Base-by-base conservation (phyloP, 2,113 vertebrate species). In the Parus major region DNA sequence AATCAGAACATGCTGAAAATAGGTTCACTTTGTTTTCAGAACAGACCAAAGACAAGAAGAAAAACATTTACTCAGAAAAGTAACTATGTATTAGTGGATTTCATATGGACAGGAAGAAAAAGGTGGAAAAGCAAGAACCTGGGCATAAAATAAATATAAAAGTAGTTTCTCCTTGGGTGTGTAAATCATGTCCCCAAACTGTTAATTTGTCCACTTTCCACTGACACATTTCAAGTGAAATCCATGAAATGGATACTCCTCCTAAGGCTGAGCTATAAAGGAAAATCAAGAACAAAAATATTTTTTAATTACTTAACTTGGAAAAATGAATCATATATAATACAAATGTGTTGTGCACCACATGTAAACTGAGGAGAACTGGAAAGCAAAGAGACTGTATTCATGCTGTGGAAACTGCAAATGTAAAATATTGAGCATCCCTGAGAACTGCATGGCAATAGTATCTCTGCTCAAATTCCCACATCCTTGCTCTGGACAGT, bases 361-460 rank as follows among this genome's bases (percentile, higher is more conserved):
- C 22, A 23, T 15, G 27, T 15, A n/a, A 42, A 41, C 39, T n/a
- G 39, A 70, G 23, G 44, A 24, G 5, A 36, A 27, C 10, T 44
- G 61, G 25, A 28, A 35, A 35, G 31, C 36, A 42, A 75, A 64
- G 7, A 82, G 24, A 18, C 8, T 71, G 24, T 16, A 57, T 61
- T 65, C 15, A 31, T 69, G 39, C 11, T 47, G 9, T 12, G 22
- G 24, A 44, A 82, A 69, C 11, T 42, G 4, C 9, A 27, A 18
- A 23, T 35, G 15, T 9, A 65, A 42, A 49, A 12, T 1, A 2
- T 0, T 24, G 9, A 57, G 31, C 6, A 21, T 24, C 36, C 47
- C 76, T 65, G 44, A 78, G 18, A 84, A 23, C 59, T 35, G 8
- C 10, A 46, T 27, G 0, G 0, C 15, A 41, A 35, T 17, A 46